Conservation (phyloP, 2,113 vertebrate species). For the Clinocottus analis region DNA sequence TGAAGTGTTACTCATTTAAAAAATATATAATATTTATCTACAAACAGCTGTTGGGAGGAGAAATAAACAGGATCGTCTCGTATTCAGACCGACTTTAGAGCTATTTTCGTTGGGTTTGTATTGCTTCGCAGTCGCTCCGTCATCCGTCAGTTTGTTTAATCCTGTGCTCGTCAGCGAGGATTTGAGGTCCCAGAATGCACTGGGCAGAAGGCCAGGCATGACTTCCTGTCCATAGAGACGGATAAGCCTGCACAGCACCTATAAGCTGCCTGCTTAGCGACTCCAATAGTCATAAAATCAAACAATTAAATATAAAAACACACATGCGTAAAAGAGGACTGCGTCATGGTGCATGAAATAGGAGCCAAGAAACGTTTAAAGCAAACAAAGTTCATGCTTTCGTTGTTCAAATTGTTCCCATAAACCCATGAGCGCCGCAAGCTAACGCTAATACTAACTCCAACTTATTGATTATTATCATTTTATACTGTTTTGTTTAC, state of each 20-base stretch:
- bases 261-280: background rate
- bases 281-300: background rate
- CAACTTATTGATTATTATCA: too few species aligned
- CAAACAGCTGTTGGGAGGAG: background rate
- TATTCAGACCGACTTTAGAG: background rate
- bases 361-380: too few species aligned
- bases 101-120: background rate
- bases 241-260: background rate
- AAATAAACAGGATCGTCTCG: background rate
- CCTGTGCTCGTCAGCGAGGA: conserved; percentile 32
- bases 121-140: background rate
- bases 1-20: too few species aligned
- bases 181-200: conserved; percentile 51
- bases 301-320: too few species aligned
- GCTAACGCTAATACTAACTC: too few species aligned
- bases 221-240: conserved; percentile 10
- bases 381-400: too few species aligned
- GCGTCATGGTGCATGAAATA: too few species aligned
- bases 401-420: too few species aligned
- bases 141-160: conserved; percentile 41
- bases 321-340: too few species aligned
- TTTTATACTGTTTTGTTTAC: background rate
- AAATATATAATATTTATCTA: too few species aligned
- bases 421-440: background rate
- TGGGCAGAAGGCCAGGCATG: conserved; percentile 33